These are phyloP conservation scores for Eristalinus aeneus DNA, from an alignment of 2,888 invertebrate species.

Conservation along the genomic window DNA sequence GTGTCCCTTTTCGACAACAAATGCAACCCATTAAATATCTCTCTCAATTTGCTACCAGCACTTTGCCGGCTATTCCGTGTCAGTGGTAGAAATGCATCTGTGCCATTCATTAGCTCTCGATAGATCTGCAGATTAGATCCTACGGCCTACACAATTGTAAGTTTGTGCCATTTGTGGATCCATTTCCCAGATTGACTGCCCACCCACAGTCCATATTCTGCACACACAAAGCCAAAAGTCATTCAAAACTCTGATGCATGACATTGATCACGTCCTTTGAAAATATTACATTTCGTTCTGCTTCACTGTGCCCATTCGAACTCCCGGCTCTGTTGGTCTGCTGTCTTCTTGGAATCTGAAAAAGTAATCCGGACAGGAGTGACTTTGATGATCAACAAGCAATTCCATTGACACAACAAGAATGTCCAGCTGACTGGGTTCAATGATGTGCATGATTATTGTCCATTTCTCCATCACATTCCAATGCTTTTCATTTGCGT, in stretches of 20 bases:
- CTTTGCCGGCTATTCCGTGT: too few species aligned
- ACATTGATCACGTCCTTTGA: not conserved
- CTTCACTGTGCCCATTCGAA: not conserved
- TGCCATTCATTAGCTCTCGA: too few species aligned
- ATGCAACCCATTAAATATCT: too few species aligned
- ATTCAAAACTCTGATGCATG: not conserved
- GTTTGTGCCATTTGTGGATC: too few species aligned
- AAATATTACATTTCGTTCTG: not conserved
- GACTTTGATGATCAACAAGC: not conserved
- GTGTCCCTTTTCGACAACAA: too few species aligned
- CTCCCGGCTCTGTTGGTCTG: not conserved
- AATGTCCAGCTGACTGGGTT: not conserved
- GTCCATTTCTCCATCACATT: not conserved
- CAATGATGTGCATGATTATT: not conserved
- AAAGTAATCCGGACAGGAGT: not conserved
- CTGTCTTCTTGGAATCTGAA: not conserved
- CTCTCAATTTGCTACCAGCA: too few species aligned
- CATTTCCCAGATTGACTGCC: too few species aligned
- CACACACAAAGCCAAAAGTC: too few species aligned
- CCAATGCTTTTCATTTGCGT: not conserved
- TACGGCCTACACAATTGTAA: too few species aligned
- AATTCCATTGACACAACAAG: not conserved
- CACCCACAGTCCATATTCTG: too few species aligned
- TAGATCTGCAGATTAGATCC: too few species aligned
- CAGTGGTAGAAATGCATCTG: too few species aligned